Percentiles rank a stretch among this genome's conserved stretches.
phyloP scores from a whole-genome alignment of 2,113 vertebrate species.

The Atractosteus spatula region DNA sequence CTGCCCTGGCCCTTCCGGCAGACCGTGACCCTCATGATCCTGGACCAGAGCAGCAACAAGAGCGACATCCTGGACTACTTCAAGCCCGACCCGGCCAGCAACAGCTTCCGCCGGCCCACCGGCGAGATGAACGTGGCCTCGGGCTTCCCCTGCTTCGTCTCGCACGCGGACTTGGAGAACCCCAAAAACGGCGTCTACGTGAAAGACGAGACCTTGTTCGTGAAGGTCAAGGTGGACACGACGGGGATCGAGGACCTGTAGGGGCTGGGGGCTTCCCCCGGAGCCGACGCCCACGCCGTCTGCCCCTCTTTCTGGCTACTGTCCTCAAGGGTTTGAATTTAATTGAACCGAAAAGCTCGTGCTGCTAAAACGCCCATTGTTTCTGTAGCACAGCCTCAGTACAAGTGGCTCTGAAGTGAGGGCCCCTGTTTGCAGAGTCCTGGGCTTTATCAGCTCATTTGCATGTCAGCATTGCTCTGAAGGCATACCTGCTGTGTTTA shows the following conservation, averaged over 20 bases:
- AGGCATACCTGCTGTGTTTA: too few relatives aligned
- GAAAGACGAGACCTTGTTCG: slow-evolving; percentile 79
- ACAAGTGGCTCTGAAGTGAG: too few relatives aligned
- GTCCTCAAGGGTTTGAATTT: too few relatives aligned
- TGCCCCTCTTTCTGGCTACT: too few relatives aligned
- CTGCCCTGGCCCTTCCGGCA: slow-evolving; percentile 88
- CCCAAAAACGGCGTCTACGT: slow-evolving; percentile 66
- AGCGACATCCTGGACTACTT: slow-evolving; percentile 72
- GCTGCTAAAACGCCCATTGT: too few relatives aligned
- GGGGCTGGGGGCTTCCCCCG: background rate
- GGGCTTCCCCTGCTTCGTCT: slow-evolving; percentile 74
- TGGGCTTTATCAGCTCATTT: too few relatives aligned
- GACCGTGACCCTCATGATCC: slow-evolving; percentile 75
- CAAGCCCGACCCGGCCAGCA: slow-evolving; percentile 72
- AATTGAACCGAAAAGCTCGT: too few relatives aligned
- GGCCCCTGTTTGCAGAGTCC: too few relatives aligned
- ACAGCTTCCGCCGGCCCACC: slow-evolving; percentile 74
- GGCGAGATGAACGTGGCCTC: slow-evolving; percentile 80
- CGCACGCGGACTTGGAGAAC: slow-evolving; percentile 66
- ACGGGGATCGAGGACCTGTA: slow-evolving; percentile 77
- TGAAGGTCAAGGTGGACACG: slow-evolving; percentile 82
- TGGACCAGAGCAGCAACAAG: slow-evolving; percentile 79
- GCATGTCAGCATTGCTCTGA: too few relatives aligned
- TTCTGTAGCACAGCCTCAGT: too few relatives aligned
- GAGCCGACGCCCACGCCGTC: too few relatives aligned